A percentile compares a stretch with the other conserved stretches of the same genome.
Evolutionary conservation across 2,888 invertebrate species (phyloP).

Genomic region (Aquatica leii): DNA sequence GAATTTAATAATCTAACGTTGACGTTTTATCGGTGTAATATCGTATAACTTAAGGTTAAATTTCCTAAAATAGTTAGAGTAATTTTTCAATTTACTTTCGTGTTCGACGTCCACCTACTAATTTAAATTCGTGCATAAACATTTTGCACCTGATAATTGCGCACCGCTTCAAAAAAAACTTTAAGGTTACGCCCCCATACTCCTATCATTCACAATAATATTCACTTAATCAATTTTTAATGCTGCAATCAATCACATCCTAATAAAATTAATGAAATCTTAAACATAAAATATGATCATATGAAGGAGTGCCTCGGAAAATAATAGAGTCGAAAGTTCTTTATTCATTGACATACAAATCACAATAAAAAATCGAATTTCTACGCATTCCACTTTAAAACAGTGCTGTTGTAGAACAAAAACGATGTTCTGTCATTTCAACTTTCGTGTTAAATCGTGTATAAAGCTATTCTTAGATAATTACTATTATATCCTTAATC

Average conservation of each 20-base stretch:
- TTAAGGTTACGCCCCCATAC: constrained; percentile 16
- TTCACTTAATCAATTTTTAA: no score
- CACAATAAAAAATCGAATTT: constrained; percentile 40
- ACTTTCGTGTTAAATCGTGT: constrained; percentile 43
- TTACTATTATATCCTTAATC: constrained; percentile 44
- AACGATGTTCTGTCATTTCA: constrained; percentile 35
- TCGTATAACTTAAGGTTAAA: not conserved
- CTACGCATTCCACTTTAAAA: constrained; percentile 43
- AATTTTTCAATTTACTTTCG: constrained; percentile 13
- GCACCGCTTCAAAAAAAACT: constrained; percentile 14
- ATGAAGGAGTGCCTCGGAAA: no score
- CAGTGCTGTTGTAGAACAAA: not conserved
- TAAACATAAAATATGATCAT: no score
- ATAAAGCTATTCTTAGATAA: constrained; percentile 40
- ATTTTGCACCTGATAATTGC: constrained; percentile 29
- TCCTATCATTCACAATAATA: no score
- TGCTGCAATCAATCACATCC: no score
- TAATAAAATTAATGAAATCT: no score
- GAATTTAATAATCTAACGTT: constrained; percentile 2
- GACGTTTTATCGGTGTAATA: not conserved
- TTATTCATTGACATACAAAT: not conserved
- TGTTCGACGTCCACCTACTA: constrained; percentile 23
- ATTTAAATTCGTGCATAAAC: constrained; percentile 22
- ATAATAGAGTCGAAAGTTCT: no score
- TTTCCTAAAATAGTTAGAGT: not conserved